These are phyloP conservation scores for Aselliscus stoliczkanus DNA, from an alignment of 2,797 vertebrate species.

Conservation along the genomic window DNA sequence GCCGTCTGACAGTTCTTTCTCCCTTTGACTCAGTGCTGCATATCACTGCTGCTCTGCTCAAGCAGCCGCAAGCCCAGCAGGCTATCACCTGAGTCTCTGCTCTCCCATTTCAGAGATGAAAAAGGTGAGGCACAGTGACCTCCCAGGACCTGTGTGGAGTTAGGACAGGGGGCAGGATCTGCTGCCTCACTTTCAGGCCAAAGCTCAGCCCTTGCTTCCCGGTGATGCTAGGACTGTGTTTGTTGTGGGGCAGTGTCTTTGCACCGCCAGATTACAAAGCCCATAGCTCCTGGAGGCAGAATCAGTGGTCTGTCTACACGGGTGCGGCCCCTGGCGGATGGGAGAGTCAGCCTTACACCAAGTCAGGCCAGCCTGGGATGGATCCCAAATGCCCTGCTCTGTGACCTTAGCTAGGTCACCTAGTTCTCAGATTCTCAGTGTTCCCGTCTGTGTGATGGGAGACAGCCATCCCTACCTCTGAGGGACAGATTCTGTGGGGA, in stretches of 20 bases:
- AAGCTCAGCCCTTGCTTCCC: not conserved
- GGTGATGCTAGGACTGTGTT: too few relatives aligned
- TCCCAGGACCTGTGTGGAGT: accelerated
- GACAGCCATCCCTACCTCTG: not conserved
- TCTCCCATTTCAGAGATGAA: not conserved
- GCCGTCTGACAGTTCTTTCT: not conserved
- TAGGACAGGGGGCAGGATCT: not conserved
- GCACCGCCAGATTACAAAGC: not conserved
- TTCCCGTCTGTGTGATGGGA: not conserved
- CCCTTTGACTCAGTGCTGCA: conserved; percentile 44
- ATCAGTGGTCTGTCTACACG: not conserved
- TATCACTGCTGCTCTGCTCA: not conserved
- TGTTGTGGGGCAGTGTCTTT: accelerated
- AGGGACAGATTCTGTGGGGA: not conserved
- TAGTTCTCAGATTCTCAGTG: not conserved
- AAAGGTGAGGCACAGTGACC: not conserved
- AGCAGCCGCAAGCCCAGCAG: not conserved
- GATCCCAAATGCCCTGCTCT: not conserved
- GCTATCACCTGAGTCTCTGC: not conserved
- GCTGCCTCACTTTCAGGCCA: not conserved
- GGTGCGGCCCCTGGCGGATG: not conserved
- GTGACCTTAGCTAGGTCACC: not conserved
- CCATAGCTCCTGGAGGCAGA: not conserved
- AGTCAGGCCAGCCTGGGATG: not conserved
- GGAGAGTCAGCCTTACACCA: not conserved